Percentiles rank a stretch among this genome's conserved stretches.
Conservation (phyloP, 2,797 vertebrate species). For the Ctenopoma multispine region DNA sequence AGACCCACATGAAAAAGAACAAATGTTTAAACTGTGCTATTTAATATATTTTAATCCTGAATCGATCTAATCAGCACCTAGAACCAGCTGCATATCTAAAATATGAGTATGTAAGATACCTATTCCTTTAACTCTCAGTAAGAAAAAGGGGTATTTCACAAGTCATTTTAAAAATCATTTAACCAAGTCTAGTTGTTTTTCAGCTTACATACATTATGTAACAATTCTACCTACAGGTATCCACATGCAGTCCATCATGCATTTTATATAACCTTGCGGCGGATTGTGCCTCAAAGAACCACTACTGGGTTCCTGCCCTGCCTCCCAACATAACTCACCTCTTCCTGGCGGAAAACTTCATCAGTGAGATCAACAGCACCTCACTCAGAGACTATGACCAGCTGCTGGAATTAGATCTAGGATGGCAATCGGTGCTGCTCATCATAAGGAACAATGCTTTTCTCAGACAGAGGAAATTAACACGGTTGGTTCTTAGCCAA, state of each 20-base stretch:
- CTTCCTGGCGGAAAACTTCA: slow-evolving; percentile 82
- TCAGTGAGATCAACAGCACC: slow-evolving; percentile 77
- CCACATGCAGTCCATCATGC: slow-evolving; percentile 66
- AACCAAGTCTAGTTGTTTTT: background rate
- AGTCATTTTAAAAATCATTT: slow-evolving; percentile 1
- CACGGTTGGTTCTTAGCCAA: slow-evolving; percentile 77
- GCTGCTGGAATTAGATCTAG: slow-evolving; percentile 79
- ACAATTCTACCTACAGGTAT: slow-evolving; percentile 45
- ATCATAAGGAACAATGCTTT: slow-evolving; percentile 85
- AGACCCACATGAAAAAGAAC: no score
- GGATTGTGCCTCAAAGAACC: slow-evolving; percentile 53
- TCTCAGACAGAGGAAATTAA: slow-evolving; percentile 81
- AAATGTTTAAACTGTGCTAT: no score
- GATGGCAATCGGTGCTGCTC: slow-evolving; percentile 72
- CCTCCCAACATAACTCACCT: slow-evolving; percentile 77
- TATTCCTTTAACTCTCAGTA: background rate
- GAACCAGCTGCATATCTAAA: background rate
- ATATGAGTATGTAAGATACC: background rate
- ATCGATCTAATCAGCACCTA: no score
- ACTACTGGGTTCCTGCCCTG: slow-evolving; percentile 82
- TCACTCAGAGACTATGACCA: slow-evolving; percentile 80
- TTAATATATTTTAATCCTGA: no score
- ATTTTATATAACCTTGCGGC: slow-evolving; percentile 52
- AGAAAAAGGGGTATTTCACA: background rate
- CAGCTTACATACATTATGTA: background rate